These are phyloP conservation scores for Pteromalus puparum DNA, from an alignment of 1,140 invertebrate species.

Conservation along the genomic window DNA sequence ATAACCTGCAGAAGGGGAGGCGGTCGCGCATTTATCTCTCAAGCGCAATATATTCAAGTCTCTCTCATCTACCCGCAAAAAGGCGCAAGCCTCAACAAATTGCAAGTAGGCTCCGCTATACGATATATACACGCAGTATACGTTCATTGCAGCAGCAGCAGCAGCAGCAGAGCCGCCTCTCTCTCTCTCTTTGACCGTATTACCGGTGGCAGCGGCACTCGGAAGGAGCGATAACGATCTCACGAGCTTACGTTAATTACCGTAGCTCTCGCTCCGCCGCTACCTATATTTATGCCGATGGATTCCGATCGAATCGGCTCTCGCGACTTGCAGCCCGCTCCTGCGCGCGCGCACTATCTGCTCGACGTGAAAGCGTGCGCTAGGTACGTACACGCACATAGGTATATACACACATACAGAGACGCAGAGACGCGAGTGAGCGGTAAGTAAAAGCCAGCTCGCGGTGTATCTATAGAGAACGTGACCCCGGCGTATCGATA, in stretches of 20 bases:
- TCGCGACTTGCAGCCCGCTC: background rate
- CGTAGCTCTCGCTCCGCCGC: background rate
- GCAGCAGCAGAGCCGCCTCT: no score
- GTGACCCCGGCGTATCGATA: slow-evolving; percentile 22
- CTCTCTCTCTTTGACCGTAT: slow-evolving; percentile 23
- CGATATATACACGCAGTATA: no score
- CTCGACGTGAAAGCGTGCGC: slow-evolving; percentile 11
- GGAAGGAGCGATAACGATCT: slow-evolving; percentile 38
- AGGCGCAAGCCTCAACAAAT: no score
- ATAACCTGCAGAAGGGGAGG: background rate
- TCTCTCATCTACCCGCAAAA: no score
- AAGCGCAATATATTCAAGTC: no score
- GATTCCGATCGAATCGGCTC: slow-evolving; percentile 41
- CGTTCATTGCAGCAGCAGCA: background rate
- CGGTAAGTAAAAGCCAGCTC: background rate
- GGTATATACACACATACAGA: background rate
- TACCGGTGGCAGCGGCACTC: slow-evolving; percentile 1
- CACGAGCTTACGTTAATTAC: slow-evolving; percentile 43
- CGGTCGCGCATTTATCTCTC: background rate
- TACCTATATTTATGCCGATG: slow-evolving; percentile 41
- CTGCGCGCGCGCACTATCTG: background rate
- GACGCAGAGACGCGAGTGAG: background rate
- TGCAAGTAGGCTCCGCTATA: no score
- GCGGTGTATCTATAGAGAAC: background rate
- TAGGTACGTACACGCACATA: background rate